Evolutionary conservation across 2,113 vertebrate genomes (phyloP).

Genomic region (Platycercus adscitus): DNA sequence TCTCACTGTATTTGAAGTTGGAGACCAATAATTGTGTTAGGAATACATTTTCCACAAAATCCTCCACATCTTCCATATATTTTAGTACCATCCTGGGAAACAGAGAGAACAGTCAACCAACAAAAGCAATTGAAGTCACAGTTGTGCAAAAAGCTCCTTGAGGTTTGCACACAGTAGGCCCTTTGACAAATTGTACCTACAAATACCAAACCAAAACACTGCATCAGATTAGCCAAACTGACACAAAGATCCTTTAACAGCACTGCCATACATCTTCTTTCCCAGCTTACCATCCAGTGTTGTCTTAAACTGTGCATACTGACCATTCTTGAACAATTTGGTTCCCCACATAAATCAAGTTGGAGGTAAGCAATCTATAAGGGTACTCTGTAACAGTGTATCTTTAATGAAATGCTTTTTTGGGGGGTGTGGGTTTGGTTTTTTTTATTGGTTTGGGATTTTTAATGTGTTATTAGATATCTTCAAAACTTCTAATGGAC

Average conservation of each 20-base stretch:
- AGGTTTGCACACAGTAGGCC: not conserved
- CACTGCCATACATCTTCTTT: rapidly evolving
- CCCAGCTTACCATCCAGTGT: not conserved
- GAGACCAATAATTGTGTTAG: slow-evolving; percentile 83
- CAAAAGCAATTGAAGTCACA: not conserved
- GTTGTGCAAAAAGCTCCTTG: not conserved
- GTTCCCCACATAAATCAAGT: not conserved
- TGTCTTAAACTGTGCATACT: not conserved
- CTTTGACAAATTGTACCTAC: not conserved
- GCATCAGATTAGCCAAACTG: not conserved
- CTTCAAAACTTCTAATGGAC: not conserved
- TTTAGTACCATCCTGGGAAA: slow-evolving; percentile 89
- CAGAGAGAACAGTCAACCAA: not conserved
- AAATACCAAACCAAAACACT: not conserved
- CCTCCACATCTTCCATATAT: slow-evolving; percentile 95
- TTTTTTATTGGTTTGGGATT: not conserved
- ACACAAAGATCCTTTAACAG: not conserved
- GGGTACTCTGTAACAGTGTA: not conserved
- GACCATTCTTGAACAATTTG: not conserved
- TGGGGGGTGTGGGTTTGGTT: rapidly evolving
- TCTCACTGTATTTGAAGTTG: slow-evolving; percentile 84
- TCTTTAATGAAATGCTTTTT: not conserved
- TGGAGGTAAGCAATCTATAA: not conserved
- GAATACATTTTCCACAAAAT: slow-evolving; percentile 95
- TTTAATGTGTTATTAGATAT: not conserved